phyloP scores from a whole-genome alignment of 2,797 vertebrate genomes.

The Nothura maculosa region DNA sequence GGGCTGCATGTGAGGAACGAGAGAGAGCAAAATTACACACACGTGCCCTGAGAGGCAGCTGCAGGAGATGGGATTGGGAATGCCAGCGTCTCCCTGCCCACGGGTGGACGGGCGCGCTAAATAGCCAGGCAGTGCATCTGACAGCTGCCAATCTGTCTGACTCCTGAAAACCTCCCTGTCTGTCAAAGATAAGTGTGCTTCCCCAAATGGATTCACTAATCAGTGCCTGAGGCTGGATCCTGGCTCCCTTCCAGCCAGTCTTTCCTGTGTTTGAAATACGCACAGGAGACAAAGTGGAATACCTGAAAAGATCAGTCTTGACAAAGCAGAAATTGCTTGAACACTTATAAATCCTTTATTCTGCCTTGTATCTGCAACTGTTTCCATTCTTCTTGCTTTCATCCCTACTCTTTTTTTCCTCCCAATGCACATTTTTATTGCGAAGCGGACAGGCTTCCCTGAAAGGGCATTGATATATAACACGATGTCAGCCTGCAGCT shows the following conservation, averaged over 20 bases:
- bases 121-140: conserved; percentile 41
- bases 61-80: background rate
- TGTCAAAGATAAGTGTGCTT: conserved; percentile 70
- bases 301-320: conserved; percentile 65
- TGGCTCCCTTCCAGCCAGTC: conserved; percentile 69
- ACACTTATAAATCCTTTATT: conserved; percentile 52
- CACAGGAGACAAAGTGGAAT: conserved; percentile 41
- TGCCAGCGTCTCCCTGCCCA: background rate
- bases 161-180: conserved; percentile 62
- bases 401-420: background rate
- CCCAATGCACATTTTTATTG: conserved; percentile 37
- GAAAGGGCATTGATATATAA: conserved; percentile 45
- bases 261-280: conserved; percentile 59
- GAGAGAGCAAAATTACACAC: background rate
- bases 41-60: background rate
- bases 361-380: conserved; percentile 52
- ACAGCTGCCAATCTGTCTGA: conserved; percentile 66
- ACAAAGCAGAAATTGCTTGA: conserved; percentile 58
- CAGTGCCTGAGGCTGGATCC: conserved; percentile 61
- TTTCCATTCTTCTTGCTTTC: conserved; percentile 62
- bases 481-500: conserved; percentile 20
- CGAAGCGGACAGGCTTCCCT: conserved; percentile 35
- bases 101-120: background rate
- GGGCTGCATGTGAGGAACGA: fast-evolving
- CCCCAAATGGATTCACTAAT: conserved; percentile 70